Conservation (phyloP, 2,888 invertebrate genomes). For the Aporophyla lueneburgensis region DNA sequence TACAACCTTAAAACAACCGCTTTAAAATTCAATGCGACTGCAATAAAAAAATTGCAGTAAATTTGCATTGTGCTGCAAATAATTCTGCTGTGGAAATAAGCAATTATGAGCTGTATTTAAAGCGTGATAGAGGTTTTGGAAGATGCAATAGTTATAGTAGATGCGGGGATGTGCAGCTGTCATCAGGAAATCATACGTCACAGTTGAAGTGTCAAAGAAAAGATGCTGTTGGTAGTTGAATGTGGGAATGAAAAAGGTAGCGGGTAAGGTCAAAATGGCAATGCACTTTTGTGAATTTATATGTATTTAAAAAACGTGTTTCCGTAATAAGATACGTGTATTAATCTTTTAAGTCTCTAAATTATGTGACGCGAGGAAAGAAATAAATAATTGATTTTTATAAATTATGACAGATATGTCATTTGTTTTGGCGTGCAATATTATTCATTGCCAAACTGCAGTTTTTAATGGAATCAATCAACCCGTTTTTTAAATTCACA, state of each 20-base stretch:
- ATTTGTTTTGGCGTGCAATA: constrained; percentile 14
- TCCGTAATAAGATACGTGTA: constrained; percentile 37
- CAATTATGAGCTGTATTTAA: constrained; percentile 67
- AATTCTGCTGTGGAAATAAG: constrained; percentile 56
- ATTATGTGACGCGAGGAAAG: constrained; percentile 50
- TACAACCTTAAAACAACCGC: constrained; percentile 70
- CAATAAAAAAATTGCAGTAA: constrained; percentile 73
- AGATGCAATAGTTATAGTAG: constrained; percentile 53
- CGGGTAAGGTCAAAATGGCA: constrained; percentile 48
- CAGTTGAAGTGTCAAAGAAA: constrained; percentile 79
- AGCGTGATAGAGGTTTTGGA: constrained; percentile 40
- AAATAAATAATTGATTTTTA: constrained; percentile 53
- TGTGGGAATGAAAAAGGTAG: constrained; percentile 63
- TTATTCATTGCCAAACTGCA: constrained; percentile 31
- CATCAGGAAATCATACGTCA: constrained; percentile 84
- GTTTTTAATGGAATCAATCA: constrained; percentile 19
- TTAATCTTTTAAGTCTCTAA: constrained; percentile 58
- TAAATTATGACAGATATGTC: constrained; percentile 33
- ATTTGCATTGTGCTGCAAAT: constrained; percentile 72
- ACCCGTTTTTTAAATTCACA: neutral
- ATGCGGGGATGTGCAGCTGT: constrained; percentile 77
- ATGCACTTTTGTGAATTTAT: constrained; percentile 51
- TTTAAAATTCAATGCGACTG: constrained; percentile 67
- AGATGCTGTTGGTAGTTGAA: constrained; percentile 77
- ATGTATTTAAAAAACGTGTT: constrained; percentile 53